These are phyloP conservation scores for Melolontha melolontha DNA, from an alignment of 2,888 invertebrate genomes.

Conservation along the genomic window DNA sequence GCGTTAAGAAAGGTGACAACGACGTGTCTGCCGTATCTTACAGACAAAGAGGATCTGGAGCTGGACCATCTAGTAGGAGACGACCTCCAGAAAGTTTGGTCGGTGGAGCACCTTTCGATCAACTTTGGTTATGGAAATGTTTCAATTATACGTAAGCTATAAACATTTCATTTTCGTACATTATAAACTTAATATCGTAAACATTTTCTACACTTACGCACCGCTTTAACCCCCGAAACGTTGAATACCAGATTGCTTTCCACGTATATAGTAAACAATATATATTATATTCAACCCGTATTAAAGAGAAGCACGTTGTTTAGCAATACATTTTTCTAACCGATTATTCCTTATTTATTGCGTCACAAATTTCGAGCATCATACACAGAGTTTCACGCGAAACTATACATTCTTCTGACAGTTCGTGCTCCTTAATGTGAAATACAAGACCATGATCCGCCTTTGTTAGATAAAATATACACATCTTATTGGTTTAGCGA, in stretches of 20 bases:
- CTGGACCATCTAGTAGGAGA: slow-evolving; percentile 60
- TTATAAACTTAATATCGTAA: no score
- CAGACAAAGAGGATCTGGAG: slow-evolving; percentile 68
- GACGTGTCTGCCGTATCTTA: slow-evolving; percentile 68
- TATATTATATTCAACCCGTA: no score
- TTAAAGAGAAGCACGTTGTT: no score
- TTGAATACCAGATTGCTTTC: no score
- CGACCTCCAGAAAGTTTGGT: slow-evolving; percentile 70
- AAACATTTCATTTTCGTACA: not conserved
- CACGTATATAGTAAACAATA: no score
- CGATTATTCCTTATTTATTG: slow-evolving; percentile 7
- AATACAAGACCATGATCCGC: slow-evolving; percentile 12
- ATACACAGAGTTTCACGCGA: slow-evolving; percentile 6
- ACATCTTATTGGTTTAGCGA: not conserved
- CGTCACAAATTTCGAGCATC: slow-evolving; percentile 6
- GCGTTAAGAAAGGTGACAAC: slow-evolving; percentile 68
- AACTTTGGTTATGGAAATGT: slow-evolving; percentile 77
- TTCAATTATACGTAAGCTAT: slow-evolving; percentile 73
- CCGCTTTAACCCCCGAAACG: not conserved
- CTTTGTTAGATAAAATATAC: slow-evolving; percentile 14
- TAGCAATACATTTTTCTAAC: not conserved
- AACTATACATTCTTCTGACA: slow-evolving; percentile 9
- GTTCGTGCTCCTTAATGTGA: slow-evolving; percentile 9
- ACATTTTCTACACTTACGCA: no score
- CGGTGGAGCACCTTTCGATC: slow-evolving; percentile 71